phyloP scores from a whole-genome alignment of 2,888 invertebrate species.

The Gasteruption jaculator region DNA sequence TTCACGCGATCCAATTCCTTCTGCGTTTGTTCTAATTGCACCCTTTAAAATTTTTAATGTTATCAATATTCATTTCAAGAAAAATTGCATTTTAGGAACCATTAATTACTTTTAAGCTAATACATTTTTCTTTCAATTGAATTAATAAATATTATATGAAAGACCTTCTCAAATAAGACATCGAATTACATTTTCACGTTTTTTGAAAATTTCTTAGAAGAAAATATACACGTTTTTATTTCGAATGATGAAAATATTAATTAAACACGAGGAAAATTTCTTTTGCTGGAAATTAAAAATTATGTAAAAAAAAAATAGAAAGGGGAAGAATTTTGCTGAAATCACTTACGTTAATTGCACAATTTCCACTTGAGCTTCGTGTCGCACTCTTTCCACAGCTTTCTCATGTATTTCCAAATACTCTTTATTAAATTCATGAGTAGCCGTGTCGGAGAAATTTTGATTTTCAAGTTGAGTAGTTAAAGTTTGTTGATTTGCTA shows the following conservation, averaged over 20 bases:
- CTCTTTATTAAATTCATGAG: conserved; percentile 42
- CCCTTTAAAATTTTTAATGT: conserved; percentile 21
- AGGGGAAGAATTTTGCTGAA: not conserved
- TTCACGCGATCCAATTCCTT: conserved; percentile 44
- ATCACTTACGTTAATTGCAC: conserved; percentile 42
- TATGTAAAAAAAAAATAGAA: not conserved
- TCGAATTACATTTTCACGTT: too few species aligned
- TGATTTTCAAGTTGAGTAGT: conserved; percentile 35
- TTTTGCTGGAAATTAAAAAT: conserved; percentile 20
- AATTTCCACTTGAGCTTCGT: conserved; percentile 41
- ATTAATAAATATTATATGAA: too few species aligned
- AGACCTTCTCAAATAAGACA: too few species aligned
- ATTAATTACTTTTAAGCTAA: too few species aligned
- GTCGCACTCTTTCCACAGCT: conserved; percentile 40
- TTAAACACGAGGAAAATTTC: too few species aligned
- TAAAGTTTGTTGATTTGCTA: conserved; percentile 37
- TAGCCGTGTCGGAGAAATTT: too few species aligned
- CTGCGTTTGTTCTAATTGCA: conserved; percentile 46
- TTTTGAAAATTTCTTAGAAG: too few species aligned
- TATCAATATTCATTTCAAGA: too few species aligned
- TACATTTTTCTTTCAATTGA: too few species aligned
- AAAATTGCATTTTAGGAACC: too few species aligned
- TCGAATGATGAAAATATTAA: too few species aligned
- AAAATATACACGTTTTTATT: too few species aligned
- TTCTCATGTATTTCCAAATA: conserved; percentile 45